Evolutionary conservation across 1,140 invertebrate genomes (phyloP), one percentile per base, ranked within the genome.

Genomic region (Microplitis demolitor): DNA sequence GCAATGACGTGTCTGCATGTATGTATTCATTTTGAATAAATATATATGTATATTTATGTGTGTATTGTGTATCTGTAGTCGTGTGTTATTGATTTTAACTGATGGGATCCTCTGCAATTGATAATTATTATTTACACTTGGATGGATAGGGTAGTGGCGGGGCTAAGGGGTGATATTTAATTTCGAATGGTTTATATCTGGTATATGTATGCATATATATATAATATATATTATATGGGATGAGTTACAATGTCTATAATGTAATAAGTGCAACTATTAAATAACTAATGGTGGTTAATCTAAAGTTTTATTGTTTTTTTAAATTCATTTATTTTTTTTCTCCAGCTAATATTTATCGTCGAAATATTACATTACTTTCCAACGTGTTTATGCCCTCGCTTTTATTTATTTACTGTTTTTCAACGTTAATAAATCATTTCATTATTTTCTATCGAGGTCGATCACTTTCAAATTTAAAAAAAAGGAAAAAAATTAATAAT

Each of bases 271-370:
- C 72, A 33, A 72, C 66, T 69, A 69, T 69, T 71, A 69, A 74
- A 34, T 37, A 24, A 45, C 66, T 74, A 69, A 67, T 37, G 34
- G 54, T 69, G 68, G 62, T 70, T 66, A 63, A 56, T 69, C 67
- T 78, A 74, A 69, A 77, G 76, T 72, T 72, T 66, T 74, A 66
- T 33, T 71, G 53, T 64, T 54, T 73, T 56, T 31, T 63, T 72
- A 62, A 68, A 70, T 66, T 31, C 60, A 66, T 69, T 71, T 56
- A 66, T 54, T 31, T 39, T 37, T 45, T 66, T 58, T 33, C 39
- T 63, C 58, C 64, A 33, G 61, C 64, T 50, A 13, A 64, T 34
- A 13, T 58, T 58, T 54, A 37, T 51, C 39, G 66, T 66, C 31
- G 39, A 45, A 45, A 45, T 72, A 66, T 39, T 24, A 66, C 56